Evolutionary conservation across 2,888 invertebrate species (phyloP).

Genomic region (Trileptium ribeirensis): DNA sequence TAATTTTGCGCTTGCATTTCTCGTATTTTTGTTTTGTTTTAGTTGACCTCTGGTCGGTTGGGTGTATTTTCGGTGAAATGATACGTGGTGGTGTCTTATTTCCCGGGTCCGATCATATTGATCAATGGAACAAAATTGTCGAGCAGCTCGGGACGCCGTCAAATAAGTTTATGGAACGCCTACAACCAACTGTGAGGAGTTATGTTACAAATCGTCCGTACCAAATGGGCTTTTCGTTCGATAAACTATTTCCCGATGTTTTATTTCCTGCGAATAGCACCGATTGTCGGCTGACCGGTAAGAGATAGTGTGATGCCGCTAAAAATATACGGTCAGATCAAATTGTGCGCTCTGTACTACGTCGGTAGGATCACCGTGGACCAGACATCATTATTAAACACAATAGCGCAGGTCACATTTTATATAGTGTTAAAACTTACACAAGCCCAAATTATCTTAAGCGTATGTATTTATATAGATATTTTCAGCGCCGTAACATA

Average conservation of each 20-base stretch:
- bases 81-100: slow-evolving; percentile 97
- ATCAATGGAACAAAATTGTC: slow-evolving; percentile 50
- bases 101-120: slow-evolving; percentile 82
- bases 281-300: slow-evolving; percentile 28
- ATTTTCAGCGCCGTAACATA: no score
- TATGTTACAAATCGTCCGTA: slow-evolving; percentile 96
- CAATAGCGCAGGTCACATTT: no score
- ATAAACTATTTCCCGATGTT: slow-evolving; percentile 92
- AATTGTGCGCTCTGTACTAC: no score
- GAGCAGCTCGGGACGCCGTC: slow-evolving; percentile 87
- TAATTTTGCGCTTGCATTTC: no score
- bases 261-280: slow-evolving; percentile 81
- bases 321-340: no score
- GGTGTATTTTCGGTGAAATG: slow-evolving; percentile 99
- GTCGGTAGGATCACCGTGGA: no score
- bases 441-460: no score
- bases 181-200: slow-evolving; percentile 93
- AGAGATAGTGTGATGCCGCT: no score
- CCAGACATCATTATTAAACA: no score
- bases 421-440: no score
- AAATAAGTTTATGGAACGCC: slow-evolving; percentile 87
- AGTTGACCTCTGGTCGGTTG: slow-evolving; percentile 98
- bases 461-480: no score
- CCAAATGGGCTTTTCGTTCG: slow-evolving; percentile 88
- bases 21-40: slow-evolving; percentile 27